A percentile compares a stretch with the other conserved stretches of the same genome.
Evolutionary conservation across 1,140 invertebrate species (phyloP).

Genomic region (Bombus breviceps): DNA sequence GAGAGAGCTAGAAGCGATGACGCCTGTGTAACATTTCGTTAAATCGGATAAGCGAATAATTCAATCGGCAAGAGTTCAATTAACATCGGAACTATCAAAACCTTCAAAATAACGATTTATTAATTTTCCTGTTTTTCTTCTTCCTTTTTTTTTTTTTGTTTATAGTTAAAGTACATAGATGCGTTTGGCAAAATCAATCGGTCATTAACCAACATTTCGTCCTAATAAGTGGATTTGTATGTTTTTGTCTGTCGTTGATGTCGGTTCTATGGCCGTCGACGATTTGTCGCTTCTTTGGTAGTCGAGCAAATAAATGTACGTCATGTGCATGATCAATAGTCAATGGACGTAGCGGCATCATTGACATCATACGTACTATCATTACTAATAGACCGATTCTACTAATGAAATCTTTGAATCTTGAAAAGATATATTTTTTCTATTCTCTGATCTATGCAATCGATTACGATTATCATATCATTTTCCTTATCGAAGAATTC

Average conservation of each 20-base stretch:
- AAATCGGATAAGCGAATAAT: too few relatives aligned
- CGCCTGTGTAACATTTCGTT: too few relatives aligned
- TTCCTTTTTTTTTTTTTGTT: too few relatives aligned
- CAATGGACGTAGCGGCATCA: slow-evolving; percentile 38
- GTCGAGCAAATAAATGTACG: slow-evolving; percentile 37
- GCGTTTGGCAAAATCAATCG: background rate
- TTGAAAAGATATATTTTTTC: background rate
- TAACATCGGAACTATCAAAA: too few relatives aligned
- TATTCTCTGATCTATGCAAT: too few relatives aligned
- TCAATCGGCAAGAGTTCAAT: background rate
- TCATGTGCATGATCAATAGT: slow-evolving; percentile 40
- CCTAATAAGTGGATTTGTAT: background rate
- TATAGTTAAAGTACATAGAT: background rate
- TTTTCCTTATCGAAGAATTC: background rate
- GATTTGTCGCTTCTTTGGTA: slow-evolving; percentile 11
- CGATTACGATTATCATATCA: too few relatives aligned
- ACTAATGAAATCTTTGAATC: background rate
- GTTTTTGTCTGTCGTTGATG: background rate
- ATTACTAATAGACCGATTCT: background rate
- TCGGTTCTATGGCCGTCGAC: background rate
- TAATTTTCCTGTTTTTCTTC: background rate
- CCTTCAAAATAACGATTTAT: background rate
- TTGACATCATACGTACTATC: slow-evolving; percentile 17
- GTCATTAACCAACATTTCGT: background rate
- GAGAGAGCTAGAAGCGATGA: too few relatives aligned